phyloP scores from a whole-genome alignment of 2,888 invertebrate species.

The Thalpophila matura region DNA sequence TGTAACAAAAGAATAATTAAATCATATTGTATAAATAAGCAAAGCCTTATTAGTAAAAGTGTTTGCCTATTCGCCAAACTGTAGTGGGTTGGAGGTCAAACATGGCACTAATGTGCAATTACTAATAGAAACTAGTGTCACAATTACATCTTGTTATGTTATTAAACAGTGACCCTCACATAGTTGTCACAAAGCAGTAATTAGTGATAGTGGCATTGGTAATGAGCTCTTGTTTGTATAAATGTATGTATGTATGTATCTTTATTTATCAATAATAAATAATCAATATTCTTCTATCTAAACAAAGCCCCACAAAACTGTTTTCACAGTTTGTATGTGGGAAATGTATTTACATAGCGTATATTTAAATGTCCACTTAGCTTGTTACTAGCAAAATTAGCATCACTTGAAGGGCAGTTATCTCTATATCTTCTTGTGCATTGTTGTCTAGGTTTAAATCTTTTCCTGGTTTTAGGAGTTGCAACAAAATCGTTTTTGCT shows the following conservation, averaged over 20 bases:
- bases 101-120: slow-evolving; percentile 20
- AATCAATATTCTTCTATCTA: too few relatives aligned
- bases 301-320: too few relatives aligned
- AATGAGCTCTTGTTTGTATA: slow-evolving; percentile 24
- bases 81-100: slow-evolving; percentile 31
- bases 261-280: too few relatives aligned
- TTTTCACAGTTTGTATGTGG: too few relatives aligned
- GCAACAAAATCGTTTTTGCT: neutral
- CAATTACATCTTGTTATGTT: slow-evolving; percentile 41
- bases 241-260: too few relatives aligned
- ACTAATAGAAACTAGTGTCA: slow-evolving; percentile 22
- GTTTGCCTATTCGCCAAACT: slow-evolving; percentile 24
- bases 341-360: too few relatives aligned
- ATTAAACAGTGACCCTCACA: slow-evolving; percentile 39
- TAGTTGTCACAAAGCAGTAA: slow-evolving; percentile 25
- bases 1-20: neutral
- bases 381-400: neutral
- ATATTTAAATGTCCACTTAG: slow-evolving; percentile 3
- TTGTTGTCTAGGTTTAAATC: neutral
- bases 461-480: too few relatives aligned
- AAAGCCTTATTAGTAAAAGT: slow-evolving; percentile 20
- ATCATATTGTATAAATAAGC: slow-evolving; percentile 6
- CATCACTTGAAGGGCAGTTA: neutral
- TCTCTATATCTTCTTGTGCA: neutral
- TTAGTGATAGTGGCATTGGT: slow-evolving; percentile 41